Evolutionary conservation across 2,113 vertebrate genomes (phyloP).

Genomic region (Nymphicus hollandicus): DNA sequence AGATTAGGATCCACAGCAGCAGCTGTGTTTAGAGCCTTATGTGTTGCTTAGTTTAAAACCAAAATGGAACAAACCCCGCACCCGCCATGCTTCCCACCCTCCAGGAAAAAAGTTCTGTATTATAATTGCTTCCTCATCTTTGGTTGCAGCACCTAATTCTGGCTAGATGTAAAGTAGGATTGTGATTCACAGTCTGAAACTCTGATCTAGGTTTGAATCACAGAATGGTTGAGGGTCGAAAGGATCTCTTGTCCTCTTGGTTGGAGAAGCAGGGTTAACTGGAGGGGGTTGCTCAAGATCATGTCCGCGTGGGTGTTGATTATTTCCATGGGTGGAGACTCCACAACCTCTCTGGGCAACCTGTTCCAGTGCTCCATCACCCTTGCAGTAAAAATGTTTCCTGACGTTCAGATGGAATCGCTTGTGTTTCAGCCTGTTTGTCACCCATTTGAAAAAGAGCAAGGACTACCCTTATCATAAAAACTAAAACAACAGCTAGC

Average conservation of each 20-base stretch:
- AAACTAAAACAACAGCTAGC: neutral
- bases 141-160: neutral
- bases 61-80: neutral
- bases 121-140: neutral
- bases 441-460: neutral
- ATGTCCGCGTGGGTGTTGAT: neutral
- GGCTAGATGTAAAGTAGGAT: neutral
- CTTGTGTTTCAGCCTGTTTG: neutral
- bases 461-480: neutral
- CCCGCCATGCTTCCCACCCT: rapidly evolving
- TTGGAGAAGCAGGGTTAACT: neutral
- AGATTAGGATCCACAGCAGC: neutral
- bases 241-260: neutral
- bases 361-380: neutral
- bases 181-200: neutral
- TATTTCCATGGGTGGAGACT: neutral
- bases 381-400: neutral
- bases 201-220: neutral
- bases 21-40: neutral
- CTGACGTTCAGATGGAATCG: neutral
- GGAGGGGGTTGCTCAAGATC: neutral
- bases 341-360: neutral
- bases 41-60: neutral
- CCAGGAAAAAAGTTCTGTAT: rapidly evolving
- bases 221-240: neutral